phyloP scores from a whole-genome alignment of 1,140 invertebrate species.

The Drosophila cardini region DNA sequence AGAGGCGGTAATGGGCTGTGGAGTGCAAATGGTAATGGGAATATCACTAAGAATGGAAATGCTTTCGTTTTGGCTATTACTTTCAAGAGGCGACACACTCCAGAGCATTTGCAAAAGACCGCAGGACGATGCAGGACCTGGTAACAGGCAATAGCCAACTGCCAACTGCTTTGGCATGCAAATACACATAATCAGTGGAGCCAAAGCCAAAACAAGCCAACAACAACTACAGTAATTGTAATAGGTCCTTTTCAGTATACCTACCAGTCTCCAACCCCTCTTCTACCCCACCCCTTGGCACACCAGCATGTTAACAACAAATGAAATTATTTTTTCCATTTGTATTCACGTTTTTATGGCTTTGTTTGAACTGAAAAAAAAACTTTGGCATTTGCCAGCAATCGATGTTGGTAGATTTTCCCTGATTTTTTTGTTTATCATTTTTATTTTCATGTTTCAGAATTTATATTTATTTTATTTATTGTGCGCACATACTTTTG shows the following conservation, averaged over 20 bases:
- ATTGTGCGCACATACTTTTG: slow-evolving; percentile 70
- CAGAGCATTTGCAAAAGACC: slow-evolving; percentile 41
- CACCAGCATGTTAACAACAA: slow-evolving; percentile 30
- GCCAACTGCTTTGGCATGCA: slow-evolving; percentile 78
- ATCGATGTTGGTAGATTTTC: slow-evolving; percentile 65
- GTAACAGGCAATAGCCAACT: slow-evolving; percentile 12
- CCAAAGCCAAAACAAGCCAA: slow-evolving; percentile 33
- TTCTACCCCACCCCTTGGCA: background rate
- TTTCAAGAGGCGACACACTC: slow-evolving; percentile 72
- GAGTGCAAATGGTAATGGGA: slow-evolving; percentile 14
- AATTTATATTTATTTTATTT: slow-evolving; percentile 56
- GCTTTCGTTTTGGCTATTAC: slow-evolving; percentile 75
- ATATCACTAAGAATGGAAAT: slow-evolving; percentile 6
- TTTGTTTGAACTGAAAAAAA: slow-evolving; percentile 48
- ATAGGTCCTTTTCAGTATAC: slow-evolving; percentile 10
- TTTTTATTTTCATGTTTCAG: slow-evolving; percentile 40
- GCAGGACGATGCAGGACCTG: slow-evolving; percentile 28
- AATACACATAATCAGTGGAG: slow-evolving; percentile 74
- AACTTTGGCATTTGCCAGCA: slow-evolving; percentile 56
- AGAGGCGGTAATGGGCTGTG: slow-evolving; percentile 41
- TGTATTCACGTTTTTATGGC: slow-evolving; percentile 55
- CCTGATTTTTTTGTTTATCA: slow-evolving; percentile 24
- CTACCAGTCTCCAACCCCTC: background rate
- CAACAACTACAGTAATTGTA: slow-evolving; percentile 31
- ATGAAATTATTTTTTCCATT: slow-evolving; percentile 78